These are phyloP conservation scores for Silurus meridionalis DNA, from an alignment of 2,113 vertebrate species.

Conservation along the genomic window DNA sequence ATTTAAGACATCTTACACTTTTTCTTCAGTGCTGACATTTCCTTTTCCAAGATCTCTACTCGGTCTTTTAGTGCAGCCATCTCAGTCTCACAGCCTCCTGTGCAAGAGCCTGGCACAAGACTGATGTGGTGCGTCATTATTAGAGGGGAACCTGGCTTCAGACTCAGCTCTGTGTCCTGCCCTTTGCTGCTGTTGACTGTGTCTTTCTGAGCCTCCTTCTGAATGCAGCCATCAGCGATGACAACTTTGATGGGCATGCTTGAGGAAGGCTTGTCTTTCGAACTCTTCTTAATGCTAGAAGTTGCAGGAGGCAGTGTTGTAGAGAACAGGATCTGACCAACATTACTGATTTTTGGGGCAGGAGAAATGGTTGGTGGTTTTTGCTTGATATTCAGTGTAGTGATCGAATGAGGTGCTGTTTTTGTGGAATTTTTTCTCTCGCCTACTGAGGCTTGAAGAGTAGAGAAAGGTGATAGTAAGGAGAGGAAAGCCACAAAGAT, in stretches of 20 bases:
- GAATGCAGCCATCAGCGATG: constrained; percentile 63
- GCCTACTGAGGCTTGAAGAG: constrained; percentile 65
- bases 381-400: constrained; percentile 58
- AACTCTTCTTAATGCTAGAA: constrained; percentile 26
- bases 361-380: constrained; percentile 39
- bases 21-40: constrained; percentile 69
- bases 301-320: constrained; percentile 46
- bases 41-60: constrained; percentile 69
- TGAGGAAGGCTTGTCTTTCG: constrained; percentile 43
- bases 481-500: constrained; percentile 69
- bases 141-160: constrained; percentile 71
- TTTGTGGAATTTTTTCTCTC: constrained; percentile 64
- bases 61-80: constrained; percentile 65
- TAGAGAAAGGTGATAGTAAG: constrained; percentile 68
- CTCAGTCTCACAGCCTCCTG: constrained; percentile 64
- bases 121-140: constrained; percentile 76
- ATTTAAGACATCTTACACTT: constrained; percentile 64
- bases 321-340: constrained; percentile 51
- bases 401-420: constrained; percentile 47
- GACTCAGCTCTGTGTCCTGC: constrained; percentile 58
- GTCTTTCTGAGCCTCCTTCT: constrained; percentile 41
- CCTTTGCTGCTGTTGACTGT: constrained; percentile 52
- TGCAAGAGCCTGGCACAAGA: constrained; percentile 66
- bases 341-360: constrained; percentile 57
- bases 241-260: constrained; percentile 65